phyloP scores from a whole-genome alignment of 2,888 invertebrate genomes.

The Aleiodes leptofemur region DNA sequence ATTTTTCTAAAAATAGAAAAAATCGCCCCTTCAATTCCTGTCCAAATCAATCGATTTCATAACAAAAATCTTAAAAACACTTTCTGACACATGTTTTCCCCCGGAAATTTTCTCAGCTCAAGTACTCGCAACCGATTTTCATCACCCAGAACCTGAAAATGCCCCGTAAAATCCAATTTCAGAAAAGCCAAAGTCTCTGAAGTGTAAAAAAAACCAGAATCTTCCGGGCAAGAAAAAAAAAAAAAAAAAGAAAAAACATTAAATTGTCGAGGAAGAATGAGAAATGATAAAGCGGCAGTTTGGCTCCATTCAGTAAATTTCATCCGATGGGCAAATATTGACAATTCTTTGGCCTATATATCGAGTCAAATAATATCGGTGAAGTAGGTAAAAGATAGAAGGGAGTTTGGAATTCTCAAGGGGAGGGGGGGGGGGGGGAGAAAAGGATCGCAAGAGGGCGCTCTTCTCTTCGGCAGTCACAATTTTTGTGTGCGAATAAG shows the following conservation, averaged over 20 bases:
- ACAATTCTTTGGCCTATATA: conserved; percentile 54
- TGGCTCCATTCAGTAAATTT: conserved; percentile 53
- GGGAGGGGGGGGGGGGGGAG: neutral
- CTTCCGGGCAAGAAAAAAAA: conserved; percentile 1
- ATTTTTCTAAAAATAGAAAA: neutral
- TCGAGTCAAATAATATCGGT: conserved; percentile 55
- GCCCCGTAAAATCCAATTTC: conserved; percentile 2
- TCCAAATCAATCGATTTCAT: no score
- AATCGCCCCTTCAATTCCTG: no score
- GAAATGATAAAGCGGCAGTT: conserved; percentile 40
- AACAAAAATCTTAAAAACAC: no score
- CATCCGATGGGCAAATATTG: conserved; percentile 56
- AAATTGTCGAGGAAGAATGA: conserved; percentile 32
- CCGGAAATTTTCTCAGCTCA: no score
- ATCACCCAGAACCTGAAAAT: no score
- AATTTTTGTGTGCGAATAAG: conserved; percentile 8
- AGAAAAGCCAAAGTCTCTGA: conserved; percentile 17
- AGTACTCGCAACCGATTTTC: neutral
- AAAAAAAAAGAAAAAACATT: conserved; percentile 9
- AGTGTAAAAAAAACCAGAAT: neutral
- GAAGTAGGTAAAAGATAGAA: conserved; percentile 39
- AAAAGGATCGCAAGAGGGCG: neutral
- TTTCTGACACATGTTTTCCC: no score
- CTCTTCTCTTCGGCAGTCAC: conserved; percentile 1
- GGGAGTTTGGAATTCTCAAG: conserved; percentile 35